These are phyloP conservation scores for Brenthis hecate DNA, from an alignment of 2,888 invertebrate species.

Conservation along the genomic window DNA sequence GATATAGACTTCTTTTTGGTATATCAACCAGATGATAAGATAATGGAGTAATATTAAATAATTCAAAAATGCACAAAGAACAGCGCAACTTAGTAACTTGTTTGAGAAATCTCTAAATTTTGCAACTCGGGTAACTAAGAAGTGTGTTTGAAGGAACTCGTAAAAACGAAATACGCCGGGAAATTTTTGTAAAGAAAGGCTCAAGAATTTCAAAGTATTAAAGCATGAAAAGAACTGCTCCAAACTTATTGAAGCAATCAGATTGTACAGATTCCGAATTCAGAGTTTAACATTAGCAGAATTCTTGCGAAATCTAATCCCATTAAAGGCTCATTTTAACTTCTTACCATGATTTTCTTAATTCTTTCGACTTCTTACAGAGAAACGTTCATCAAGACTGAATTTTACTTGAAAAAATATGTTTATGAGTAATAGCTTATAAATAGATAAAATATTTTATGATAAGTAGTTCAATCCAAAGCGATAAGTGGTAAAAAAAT, in stretches of 20 bases:
- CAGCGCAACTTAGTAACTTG: too few relatives aligned
- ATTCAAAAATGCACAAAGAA: too few relatives aligned
- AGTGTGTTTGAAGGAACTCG: constrained; percentile 17
- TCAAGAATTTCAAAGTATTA: constrained; percentile 69
- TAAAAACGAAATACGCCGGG: constrained; percentile 27
- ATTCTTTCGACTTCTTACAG: constrained; percentile 47
- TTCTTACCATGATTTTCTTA: constrained; percentile 68
- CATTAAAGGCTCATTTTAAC: constrained; percentile 76
- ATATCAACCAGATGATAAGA: too few relatives aligned
- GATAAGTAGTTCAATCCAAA: too few relatives aligned
- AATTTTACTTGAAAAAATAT: too few relatives aligned
- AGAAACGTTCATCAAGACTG: constrained; percentile 2
- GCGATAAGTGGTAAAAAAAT: too few relatives aligned
- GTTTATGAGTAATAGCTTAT: too few relatives aligned
- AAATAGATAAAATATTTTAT: too few relatives aligned
- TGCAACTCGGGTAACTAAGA: too few relatives aligned
- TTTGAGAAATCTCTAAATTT: too few relatives aligned
- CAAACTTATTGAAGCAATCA: constrained; percentile 78
- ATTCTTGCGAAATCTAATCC: constrained; percentile 76
- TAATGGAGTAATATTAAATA: too few relatives aligned
- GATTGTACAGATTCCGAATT: constrained; percentile 71
- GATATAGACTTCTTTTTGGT: too few relatives aligned
- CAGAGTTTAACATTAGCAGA: constrained; percentile 66
- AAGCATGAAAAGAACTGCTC: constrained; percentile 72
- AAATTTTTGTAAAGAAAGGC: constrained; percentile 36